These are phyloP conservation scores for Clarias macrocephalus DNA, from an alignment of 2,113 vertebrate genomes.

Conservation along the genomic window DNA sequence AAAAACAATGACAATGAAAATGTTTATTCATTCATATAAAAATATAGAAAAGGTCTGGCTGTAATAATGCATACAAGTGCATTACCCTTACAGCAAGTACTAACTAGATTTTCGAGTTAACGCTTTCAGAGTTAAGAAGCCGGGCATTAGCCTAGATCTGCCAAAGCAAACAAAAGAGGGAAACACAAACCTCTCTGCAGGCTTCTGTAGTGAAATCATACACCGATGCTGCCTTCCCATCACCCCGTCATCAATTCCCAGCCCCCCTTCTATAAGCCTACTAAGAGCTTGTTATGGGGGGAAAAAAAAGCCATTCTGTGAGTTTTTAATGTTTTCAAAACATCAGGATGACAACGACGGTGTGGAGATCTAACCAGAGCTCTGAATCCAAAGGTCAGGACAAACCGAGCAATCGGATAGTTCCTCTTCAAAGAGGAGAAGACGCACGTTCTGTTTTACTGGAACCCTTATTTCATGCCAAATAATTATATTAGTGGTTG, in stretches of 20 bases:
- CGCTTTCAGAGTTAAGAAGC: conserved; percentile 24
- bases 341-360: conserved; percentile 16
- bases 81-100: neutral
- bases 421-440: conserved; percentile 22
- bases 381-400: conserved; percentile 49
- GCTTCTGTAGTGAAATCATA: conserved; percentile 58
- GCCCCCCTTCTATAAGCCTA: conserved; percentile 30
- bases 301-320: conserved; percentile 45
- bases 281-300: conserved; percentile 45
- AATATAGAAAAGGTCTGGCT: neutral
- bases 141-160: conserved; percentile 42
- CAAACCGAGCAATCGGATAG: conserved; percentile 27
- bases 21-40: neutral
- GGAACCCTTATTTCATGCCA: conserved; percentile 23
- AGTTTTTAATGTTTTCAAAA: conserved; percentile 60
- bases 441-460: neutral
- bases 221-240: conserved; percentile 35
- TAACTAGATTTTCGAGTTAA: conserved; percentile 33
- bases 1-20: neutral
- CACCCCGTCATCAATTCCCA: conserved; percentile 44
- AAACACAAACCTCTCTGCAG: conserved; percentile 50
- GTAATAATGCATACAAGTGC: neutral
- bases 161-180: conserved; percentile 36
- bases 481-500: conserved; percentile 35
- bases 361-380: conserved; percentile 34